Conservation (phyloP, 2,113 vertebrate genomes). For the Trematocara unimaculatum region DNA sequence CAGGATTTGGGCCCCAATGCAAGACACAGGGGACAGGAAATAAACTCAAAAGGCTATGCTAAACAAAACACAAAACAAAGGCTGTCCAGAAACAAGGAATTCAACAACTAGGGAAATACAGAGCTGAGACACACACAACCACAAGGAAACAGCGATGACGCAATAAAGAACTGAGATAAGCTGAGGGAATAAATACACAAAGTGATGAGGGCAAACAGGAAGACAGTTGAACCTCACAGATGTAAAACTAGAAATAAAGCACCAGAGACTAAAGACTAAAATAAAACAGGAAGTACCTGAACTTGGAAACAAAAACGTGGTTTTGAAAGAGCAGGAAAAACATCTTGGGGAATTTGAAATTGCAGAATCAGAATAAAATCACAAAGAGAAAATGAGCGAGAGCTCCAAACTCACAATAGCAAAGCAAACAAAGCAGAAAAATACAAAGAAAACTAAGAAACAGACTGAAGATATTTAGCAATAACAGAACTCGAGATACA, state of each 20-base stretch:
- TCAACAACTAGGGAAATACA: neutral
- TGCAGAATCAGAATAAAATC: neutral
- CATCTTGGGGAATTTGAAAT: neutral
- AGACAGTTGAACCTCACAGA: neutral
- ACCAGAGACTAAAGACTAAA: neutral
- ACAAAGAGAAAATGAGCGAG: neutral
- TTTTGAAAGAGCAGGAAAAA: neutral
- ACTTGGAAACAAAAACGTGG: fast-evolving
- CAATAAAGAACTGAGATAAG: neutral
- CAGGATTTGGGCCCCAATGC: neutral
- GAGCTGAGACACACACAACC: neutral
- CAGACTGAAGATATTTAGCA: neutral
- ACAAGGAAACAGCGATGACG: neutral
- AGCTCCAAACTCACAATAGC: neutral
- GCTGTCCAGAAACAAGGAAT: neutral
- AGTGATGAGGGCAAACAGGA: neutral
- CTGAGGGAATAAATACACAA: neutral
- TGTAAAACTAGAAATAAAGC: neutral
- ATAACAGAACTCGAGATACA: neutral
- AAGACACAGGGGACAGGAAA: neutral
- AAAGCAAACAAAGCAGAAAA: neutral
- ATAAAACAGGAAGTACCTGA: neutral
- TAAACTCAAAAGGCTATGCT: neutral
- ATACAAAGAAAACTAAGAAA: neutral
- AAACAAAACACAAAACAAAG: neutral